Conservation (phyloP, 2,797 vertebrate genomes). For the Rhabdophis nuchalis region DNA sequence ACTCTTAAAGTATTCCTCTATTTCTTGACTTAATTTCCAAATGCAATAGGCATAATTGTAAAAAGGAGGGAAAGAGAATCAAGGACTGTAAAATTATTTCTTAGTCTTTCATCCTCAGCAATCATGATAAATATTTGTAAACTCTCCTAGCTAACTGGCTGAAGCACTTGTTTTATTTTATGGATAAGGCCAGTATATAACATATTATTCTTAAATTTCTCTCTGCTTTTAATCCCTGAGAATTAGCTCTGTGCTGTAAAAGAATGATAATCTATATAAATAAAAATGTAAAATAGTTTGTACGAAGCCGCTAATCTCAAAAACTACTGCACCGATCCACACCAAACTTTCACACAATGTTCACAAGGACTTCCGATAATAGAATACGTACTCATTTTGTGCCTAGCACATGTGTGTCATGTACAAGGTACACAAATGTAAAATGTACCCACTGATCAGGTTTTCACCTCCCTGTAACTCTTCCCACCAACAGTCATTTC, state of each 20-base stretch:
- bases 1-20: background rate
- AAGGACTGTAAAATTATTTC: background rate
- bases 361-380: too few relatives aligned
- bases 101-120: background rate
- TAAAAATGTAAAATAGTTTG: too few relatives aligned
- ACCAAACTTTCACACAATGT: too few relatives aligned
- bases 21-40: background rate
- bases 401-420: too few relatives aligned
- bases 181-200: background rate
- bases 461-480: too few relatives aligned
- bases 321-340: too few relatives aligned
- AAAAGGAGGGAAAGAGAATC: background rate
- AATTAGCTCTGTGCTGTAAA: background rate
- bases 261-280: background rate
- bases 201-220: background rate
- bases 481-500: too few relatives aligned
- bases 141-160: background rate
- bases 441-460: too few relatives aligned
- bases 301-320: too few relatives aligned
- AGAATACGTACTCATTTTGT: too few relatives aligned
- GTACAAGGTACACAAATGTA: too few relatives aligned
- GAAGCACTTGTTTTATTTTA: background rate
- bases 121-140: background rate
- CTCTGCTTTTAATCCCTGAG: background rate
- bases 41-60: background rate